Evolutionary conservation across 2,888 invertebrate species (phyloP), one percentile per base, ranked within the genome.

Genomic region (Leptothorax acervorum): DNA sequence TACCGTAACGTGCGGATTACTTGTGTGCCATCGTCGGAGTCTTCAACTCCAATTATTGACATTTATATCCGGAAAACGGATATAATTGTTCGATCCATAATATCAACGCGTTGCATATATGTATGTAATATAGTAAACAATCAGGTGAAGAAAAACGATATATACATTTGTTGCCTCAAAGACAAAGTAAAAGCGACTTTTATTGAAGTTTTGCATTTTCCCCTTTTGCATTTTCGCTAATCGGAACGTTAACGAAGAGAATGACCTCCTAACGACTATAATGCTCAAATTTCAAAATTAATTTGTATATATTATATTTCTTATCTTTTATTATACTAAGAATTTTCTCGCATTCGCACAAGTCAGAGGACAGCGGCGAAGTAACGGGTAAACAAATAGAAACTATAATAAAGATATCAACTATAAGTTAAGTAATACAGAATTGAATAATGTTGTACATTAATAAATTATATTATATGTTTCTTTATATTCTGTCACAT

Each of bases 161-260:
- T 8, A 42, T 23, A 55, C n/a, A 70, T 57, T 31, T 57, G 23
- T 31, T 48, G 28, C 5, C 6, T 15, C 6, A 39, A 63, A 35
- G 63, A 51, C 28, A 31, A 28, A n/a, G 23, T 35, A 35, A 71
- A 79, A 79, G 78, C 15, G 15, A 18, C 23, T 79, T 79, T 79
- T 48, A 71, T 35, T 57, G 5, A 71, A 79, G n/a, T 31, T 45
- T 45, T 45, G n/a, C 18, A 57, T 70, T 15, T 70, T 15, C 9
- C 51, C 11, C 45, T 57, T 78, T 68, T 57, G 55, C 35, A 78
- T 15, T 57, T 70, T 6, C 23, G 35, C 31, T 45, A 11, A 31
- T 51, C 5, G 4, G 15, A 60, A 71, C n/a, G 23, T 3, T 55
- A 45, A 79, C 0, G 11, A 57, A 15, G 8, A 71, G 35, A 79